Evolutionary conservation across 2,113 vertebrate genomes (phyloP).

Genomic region (Ardeotis arabs): DNA sequence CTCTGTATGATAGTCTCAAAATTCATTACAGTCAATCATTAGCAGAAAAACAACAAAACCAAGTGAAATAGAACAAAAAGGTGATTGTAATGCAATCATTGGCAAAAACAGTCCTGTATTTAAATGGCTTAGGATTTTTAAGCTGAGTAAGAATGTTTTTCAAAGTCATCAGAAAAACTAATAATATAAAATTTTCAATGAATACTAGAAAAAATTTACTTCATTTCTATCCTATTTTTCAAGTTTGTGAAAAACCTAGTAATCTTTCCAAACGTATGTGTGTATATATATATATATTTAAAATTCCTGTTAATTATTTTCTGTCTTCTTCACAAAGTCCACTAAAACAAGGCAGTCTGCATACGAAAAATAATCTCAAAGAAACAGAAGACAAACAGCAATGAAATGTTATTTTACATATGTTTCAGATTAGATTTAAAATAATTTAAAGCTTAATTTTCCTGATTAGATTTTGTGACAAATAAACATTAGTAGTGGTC

Average conservation of each 20-base stretch:
- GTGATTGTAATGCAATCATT: neutral
- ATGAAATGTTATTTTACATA: neutral
- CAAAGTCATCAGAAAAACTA: neutral
- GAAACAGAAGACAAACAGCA: neutral
- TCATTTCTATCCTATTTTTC: neutral
- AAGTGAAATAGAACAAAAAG: neutral
- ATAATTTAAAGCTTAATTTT: neutral
- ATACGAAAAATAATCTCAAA: neutral
- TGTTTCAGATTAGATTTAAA: neutral
- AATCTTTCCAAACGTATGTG: neutral
- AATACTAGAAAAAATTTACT: neutral
- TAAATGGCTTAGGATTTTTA: neutral
- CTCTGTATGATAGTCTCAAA: neutral
- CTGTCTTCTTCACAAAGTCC: neutral
- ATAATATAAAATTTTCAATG: neutral
- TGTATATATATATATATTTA: neutral
- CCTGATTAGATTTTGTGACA: neutral
- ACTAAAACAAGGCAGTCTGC: neutral
- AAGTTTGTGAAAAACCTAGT: neutral
- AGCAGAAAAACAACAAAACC: neutral
- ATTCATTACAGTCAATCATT: neutral
- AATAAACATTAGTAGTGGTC: neutral
- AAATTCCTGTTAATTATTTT: neutral
- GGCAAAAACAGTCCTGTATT: neutral
- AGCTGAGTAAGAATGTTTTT: neutral